Conservation (phyloP, 2,888 invertebrate species). For the Nomada ruficornis region DNA sequence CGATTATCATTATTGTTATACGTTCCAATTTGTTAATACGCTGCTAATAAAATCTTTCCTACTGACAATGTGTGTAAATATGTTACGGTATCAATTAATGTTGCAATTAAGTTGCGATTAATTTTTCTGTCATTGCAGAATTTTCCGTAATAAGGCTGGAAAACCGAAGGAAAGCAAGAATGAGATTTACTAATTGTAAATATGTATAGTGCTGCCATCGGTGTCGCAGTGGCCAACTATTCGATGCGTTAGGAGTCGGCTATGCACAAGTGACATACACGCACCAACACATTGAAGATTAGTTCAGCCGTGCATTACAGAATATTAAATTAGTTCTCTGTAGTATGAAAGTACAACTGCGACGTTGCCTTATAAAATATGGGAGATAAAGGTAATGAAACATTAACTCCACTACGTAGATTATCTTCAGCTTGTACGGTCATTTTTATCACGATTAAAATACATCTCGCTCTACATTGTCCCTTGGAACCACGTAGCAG, state of each 20-base stretch:
- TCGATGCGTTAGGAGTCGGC: conserved; percentile 27
- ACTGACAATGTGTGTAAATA: too few species aligned
- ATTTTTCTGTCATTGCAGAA: too few species aligned
- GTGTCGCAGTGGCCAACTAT: conserved; percentile 7
- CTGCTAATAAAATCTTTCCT: not conserved
- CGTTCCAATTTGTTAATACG: not conserved
- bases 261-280: conserved; percentile 26
- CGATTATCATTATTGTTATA: not conserved
- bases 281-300: conserved; percentile 32
- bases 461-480: not conserved
- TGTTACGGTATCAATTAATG: not conserved
- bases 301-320: conserved; percentile 31
- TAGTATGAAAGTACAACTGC: conserved; percentile 68
- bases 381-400: conserved; percentile 76
- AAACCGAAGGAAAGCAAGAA: not conserved
- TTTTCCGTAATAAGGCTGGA: not conserved
- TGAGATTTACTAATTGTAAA: not conserved
- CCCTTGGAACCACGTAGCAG: not conserved
- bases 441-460: conserved; percentile 1
- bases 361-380: conserved; percentile 63
- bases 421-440: not conserved
- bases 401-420: not conserved
- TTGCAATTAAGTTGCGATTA: not conserved
- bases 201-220: conserved; percentile 30
- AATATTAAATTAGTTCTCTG: conserved; percentile 61